phyloP scores from a whole-genome alignment of 2,888 invertebrate species.

The Glaucopsyche alexis region DNA sequence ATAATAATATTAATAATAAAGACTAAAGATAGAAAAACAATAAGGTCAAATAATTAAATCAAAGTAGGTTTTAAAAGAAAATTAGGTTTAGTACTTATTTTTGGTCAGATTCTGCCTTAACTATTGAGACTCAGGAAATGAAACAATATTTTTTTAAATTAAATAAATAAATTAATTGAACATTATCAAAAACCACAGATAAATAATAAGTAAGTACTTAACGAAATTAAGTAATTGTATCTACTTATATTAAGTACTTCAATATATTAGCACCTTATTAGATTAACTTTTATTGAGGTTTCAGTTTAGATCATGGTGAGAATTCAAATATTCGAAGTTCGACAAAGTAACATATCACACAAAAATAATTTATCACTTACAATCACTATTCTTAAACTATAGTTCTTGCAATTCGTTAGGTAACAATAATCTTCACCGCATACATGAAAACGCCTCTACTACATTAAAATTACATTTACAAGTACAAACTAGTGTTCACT shows the following conservation, averaged over 20 bases:
- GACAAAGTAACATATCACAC: not conserved
- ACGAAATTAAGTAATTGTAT: conserved; percentile 37
- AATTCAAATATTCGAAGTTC: conserved; percentile 13
- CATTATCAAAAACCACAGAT: conserved; percentile 32
- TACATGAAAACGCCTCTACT: not conserved
- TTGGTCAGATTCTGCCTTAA: not conserved
- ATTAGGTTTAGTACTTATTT: not conserved
- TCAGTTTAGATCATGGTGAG: conserved; percentile 16
- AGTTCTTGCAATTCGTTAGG: not conserved
- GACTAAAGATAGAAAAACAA: too few species aligned
- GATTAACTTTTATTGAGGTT: not conserved
- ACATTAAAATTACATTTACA: not conserved
- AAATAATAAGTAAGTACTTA: conserved; percentile 32
- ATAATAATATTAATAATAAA: too few species aligned
- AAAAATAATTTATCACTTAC: conserved; percentile 20
- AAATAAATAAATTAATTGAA: conserved; percentile 24
- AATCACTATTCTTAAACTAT: conserved; percentile 8
- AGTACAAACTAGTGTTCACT: not conserved
- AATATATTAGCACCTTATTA: conserved; percentile 51
- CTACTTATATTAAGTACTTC: conserved; percentile 56
- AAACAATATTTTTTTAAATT: not conserved
- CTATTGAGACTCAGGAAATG: not conserved
- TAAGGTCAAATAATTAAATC: not conserved
- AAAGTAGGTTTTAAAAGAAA: not conserved
- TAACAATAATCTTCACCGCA: not conserved